Evolutionary conservation across 1,140 invertebrate species (phyloP).

Genomic region (Argopecten irradians): DNA sequence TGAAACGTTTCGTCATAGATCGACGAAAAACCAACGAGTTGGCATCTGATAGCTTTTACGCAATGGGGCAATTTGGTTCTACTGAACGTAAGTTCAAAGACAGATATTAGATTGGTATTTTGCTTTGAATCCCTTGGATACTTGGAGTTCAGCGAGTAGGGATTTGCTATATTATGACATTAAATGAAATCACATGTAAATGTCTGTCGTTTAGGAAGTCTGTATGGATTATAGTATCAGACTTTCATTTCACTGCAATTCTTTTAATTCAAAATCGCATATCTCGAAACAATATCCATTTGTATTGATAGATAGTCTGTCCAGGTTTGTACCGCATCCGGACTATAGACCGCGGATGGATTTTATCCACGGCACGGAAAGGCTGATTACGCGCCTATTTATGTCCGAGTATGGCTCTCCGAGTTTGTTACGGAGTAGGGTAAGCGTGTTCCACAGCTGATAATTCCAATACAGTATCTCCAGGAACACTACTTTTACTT

Average conservation of each 20-base stretch:
- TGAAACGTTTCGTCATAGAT: neutral
- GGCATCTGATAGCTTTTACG: neutral
- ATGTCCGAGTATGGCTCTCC: neutral
- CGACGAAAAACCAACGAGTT: neutral
- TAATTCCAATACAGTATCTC: neutral
- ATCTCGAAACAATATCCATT: neutral
- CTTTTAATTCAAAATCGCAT: constrained; percentile 9
- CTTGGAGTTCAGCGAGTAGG: neutral
- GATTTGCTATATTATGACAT: neutral
- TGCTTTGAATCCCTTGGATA: neutral
- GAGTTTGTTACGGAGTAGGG: neutral
- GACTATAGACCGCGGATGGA: neutral
- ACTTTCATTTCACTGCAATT: constrained; percentile 5
- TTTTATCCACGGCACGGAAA: neutral
- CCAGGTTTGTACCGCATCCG: neutral
- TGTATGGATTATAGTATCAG: neutral
- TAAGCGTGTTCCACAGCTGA: neutral
- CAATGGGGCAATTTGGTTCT: neutral
- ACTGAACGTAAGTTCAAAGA: neutral
- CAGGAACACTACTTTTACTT: neutral
- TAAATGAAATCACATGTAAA: constrained; percentile 12
- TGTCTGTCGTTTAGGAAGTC: neutral
- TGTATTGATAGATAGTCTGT: neutral
- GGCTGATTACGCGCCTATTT: neutral
- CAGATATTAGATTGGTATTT: neutral